Base-by-base conservation (phyloP, 2,888 invertebrate genomes). In the Amorpha juglandis region DNA sequence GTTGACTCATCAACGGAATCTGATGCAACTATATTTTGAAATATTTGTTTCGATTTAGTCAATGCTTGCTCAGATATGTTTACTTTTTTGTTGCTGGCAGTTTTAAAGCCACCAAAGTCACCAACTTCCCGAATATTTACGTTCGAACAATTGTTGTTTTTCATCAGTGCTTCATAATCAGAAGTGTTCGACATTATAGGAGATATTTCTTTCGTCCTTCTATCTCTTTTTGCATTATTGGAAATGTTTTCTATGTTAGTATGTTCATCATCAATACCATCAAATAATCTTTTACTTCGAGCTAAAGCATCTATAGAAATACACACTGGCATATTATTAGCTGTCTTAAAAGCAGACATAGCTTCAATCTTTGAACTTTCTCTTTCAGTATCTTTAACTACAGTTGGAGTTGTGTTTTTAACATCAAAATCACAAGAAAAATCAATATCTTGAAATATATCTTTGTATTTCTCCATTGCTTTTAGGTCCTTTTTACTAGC, bases 391-490 rank as follows among this genome's bases (percentile, higher is more conserved):
- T n/a, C 6, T 35, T 45, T 8, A 50, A 16, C 38, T 38, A 11
- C 47, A 33, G 35, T 62, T 0, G n/a, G 19, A 8, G 11, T 16
- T n/a, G 16, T 16, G 8, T 21, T 12, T 35, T 63, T n/a, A 64
- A 47, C 27, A 67, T 4, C 55, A 58, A 63, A 58, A 74, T 80
- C 81, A 55, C 51, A 48, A 27, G 64, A 19, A 35, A 47, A 50
- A 50, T 72, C 69, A 52, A 74, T 75, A 70, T 66, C 67, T 53
- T 70, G 27, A 33, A 91, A 89, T 16, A 91, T 70, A 27, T 78
- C 77, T 68, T 73, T 86, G 55, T 85, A 87, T 72, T 80, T 86
- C 33, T 79, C 75, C 48, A 91, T 71, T 19, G 85, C 79, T 68
- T 58, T 66, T 0, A 87, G 76, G 33, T 71, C 67, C 72, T 86